Base-by-base conservation (phyloP, 2,113 vertebrate genomes). In the Cnemophilus loriae region DNA sequence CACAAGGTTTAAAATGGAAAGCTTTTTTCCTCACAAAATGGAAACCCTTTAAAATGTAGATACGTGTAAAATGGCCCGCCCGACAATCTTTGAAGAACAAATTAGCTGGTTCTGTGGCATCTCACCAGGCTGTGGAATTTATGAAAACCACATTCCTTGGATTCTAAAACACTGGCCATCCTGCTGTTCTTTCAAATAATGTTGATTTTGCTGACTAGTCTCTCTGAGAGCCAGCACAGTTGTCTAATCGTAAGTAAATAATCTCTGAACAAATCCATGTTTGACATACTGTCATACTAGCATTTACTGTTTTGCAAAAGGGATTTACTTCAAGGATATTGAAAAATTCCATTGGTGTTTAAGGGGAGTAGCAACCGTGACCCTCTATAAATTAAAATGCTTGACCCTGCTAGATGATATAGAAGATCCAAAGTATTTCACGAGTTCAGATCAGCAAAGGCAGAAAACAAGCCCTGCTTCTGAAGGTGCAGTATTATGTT, bases 221-320 rank as follows among this genome's bases (percentile, higher is more conserved):
- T 93, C 85, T 97, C 93, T 41, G 23, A 82, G 84, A 91, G 88
- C 96, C 94, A 96, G 94, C 93, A 90, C 82, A 97, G 97, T 97
- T 97, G 95, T 96, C 97, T 97, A 97, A 97, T 96, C 97, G 85
- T 96, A 97, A 97, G 97, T 96, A 98, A 98, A 98, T 98, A 97
- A 98, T 97, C 96, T 96, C 44, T 0, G 97, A 96, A 97, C 93
- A 97, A 97, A 97, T 97, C 97, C 52, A 5, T 89, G 85, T 94
- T 96, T 97, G 97, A 97, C 96, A 97, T 90, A 85, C 94, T 97
- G 95, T 97, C 97, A 91, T 95, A 71, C 85, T 95, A 97, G 91
- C 97, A 91, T 97, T 96, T 97, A 96, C 97, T 97, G 96, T 96
- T 98, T 97, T 96, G 94, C 81, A 95, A 85, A 93, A 94, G 92